Evolutionary conservation across 53 echinoderm and acorn worm genomes (phyloP).

Genomic region (Mesocentrotus franciscanus): DNA sequence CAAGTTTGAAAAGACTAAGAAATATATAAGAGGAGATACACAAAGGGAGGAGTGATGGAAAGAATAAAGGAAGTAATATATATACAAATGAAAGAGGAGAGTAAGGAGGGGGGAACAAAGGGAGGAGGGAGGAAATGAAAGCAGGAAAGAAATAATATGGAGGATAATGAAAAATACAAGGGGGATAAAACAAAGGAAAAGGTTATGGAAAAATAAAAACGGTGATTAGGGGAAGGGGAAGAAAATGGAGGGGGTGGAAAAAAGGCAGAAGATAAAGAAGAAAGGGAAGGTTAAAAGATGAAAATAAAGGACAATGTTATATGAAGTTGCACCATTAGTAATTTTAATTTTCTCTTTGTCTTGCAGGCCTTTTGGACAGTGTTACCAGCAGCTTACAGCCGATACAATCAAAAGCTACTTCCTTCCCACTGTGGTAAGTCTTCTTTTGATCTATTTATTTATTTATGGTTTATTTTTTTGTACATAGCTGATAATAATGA

Average conservation of each 20-base stretch:
- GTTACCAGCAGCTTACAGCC: constrained; percentile 87
- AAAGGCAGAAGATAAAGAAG: neutral
- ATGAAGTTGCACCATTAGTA: neutral
- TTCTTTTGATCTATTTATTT: neutral
- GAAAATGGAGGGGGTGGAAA: neutral
- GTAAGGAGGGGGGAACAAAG: neutral
- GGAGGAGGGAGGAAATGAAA: neutral
- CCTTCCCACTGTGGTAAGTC: constrained; percentile 88
- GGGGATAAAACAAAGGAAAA: neutral
- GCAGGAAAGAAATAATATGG: neutral
- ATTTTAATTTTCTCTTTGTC: neutral
- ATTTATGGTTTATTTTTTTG: neutral
- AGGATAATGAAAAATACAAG: neutral
- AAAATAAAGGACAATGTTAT: neutral
- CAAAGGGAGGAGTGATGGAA: neutral
- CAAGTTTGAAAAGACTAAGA: no score
- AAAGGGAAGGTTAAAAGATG: neutral
- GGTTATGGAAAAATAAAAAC: neutral
- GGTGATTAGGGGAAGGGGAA: neutral
- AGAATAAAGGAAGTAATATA: neutral
- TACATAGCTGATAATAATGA: neutral
- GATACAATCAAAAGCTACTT: constrained; percentile 91
- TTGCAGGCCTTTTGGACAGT: constrained; percentile 95
- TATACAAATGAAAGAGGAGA: neutral
- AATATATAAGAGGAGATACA: neutral